Evolutionary conservation across 2,888 invertebrate genomes (phyloP).

Genomic region (Caenorhabditis sp.): DNA sequence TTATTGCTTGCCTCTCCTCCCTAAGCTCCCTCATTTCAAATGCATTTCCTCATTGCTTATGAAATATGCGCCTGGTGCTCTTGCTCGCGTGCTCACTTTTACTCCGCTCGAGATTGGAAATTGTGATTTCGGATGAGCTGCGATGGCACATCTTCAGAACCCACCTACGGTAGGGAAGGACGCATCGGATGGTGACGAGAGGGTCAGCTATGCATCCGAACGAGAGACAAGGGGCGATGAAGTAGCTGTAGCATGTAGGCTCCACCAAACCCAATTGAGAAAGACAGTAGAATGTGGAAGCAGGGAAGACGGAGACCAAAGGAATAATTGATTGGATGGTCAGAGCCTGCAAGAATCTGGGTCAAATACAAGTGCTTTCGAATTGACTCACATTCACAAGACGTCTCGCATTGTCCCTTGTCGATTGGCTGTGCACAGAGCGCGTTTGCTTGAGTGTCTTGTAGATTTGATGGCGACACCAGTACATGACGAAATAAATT

Average conservation of each 20-base stretch:
- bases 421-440: slow-evolving; percentile 40
- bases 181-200: slow-evolving; percentile 35
- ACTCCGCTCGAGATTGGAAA: slow-evolving; percentile 29
- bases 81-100: slow-evolving; percentile 5
- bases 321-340: slow-evolving; percentile 53
- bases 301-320: slow-evolving; percentile 46
- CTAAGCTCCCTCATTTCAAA: neutral
- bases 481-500: slow-evolving; percentile 51
- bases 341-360: slow-evolving; percentile 29
- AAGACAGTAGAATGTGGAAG: slow-evolving; percentile 38
- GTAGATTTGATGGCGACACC: slow-evolving; percentile 48
- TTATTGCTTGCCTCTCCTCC: too few species aligned
- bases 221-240: slow-evolving; percentile 45
- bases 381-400: slow-evolving; percentile 28
- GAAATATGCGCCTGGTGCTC: slow-evolving; percentile 14
- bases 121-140: neutral
- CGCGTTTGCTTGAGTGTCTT: slow-evolving; percentile 36
- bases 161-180: slow-evolving; percentile 43
- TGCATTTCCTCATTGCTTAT: slow-evolving; percentile 13
- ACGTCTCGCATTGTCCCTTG: slow-evolving; percentile 45
- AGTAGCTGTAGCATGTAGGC: slow-evolving; percentile 40
- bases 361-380: too few species aligned
- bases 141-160: slow-evolving; percentile 24
- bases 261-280: slow-evolving; percentile 38
- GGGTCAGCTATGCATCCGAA: slow-evolving; percentile 43